phyloP scores from a whole-genome alignment of 1,140 invertebrate genomes.

The Megathymus violae region DNA sequence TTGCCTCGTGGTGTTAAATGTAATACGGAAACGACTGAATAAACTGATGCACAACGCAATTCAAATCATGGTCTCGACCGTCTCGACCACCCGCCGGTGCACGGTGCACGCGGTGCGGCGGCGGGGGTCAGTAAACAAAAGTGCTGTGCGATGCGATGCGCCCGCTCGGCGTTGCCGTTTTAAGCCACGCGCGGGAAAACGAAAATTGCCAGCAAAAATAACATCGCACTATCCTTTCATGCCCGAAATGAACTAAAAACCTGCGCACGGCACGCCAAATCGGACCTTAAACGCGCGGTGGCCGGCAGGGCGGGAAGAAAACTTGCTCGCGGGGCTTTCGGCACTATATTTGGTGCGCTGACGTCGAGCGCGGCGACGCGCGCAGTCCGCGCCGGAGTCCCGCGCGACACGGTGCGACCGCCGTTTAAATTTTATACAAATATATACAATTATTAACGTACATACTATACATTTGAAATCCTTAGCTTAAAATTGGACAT shows the following conservation, averaged over 20 bases:
- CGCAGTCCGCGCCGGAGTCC: conserved; percentile 63
- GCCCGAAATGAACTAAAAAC: conserved; percentile 44
- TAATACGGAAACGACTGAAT: conserved; percentile 1
- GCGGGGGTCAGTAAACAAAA: conserved; percentile 67
- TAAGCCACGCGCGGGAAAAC: conserved; percentile 73
- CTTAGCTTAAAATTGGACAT: neutral
- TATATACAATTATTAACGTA: conserved; percentile 20
- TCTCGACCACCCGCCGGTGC: too few species aligned
- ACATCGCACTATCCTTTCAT: conserved; percentile 65
- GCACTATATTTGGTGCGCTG: conserved; percentile 71
- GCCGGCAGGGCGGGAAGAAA: conserved; percentile 35
- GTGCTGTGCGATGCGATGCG: conserved; percentile 41
- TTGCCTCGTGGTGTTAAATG: neutral
- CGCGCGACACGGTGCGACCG: conserved; percentile 59
- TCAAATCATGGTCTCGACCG: too few species aligned
- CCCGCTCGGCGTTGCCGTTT: conserved; percentile 72
- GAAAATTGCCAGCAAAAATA: conserved; percentile 77
- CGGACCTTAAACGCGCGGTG: conserved; percentile 37
- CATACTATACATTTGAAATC: neutral
- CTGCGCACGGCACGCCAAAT: conserved; percentile 22
- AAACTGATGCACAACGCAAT: conserved; percentile 7
- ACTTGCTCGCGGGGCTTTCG: conserved; percentile 39
- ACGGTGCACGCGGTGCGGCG: conserved; percentile 4
- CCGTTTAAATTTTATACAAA: conserved; percentile 40
- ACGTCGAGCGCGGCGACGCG: conserved; percentile 61